Evolutionary conservation across 2,797 vertebrate genomes (phyloP).

Genomic region (Phyllotis vaccarum): DNA sequence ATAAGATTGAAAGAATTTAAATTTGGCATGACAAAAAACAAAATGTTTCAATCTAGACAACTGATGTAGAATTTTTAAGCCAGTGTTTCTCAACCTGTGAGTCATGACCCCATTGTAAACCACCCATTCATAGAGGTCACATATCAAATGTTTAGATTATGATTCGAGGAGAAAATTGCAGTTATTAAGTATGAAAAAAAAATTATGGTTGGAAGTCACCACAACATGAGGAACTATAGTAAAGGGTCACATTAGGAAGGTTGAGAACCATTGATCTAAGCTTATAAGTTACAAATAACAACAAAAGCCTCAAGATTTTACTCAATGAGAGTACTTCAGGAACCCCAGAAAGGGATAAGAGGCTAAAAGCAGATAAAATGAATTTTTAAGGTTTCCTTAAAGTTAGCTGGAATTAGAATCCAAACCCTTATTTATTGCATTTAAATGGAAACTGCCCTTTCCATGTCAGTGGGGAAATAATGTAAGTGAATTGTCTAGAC

Average conservation of each 20-base stretch:
- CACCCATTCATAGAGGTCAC: neutral
- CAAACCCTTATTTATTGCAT: neutral
- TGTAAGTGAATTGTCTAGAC: neutral
- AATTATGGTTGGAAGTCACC: neutral
- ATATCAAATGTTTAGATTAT: neutral
- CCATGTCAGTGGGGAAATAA: neutral
- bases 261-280: neutral
- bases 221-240: neutral
- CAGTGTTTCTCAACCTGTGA: neutral
- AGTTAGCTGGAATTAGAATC: constrained; percentile 32
- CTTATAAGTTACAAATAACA: neutral
- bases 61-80: neutral
- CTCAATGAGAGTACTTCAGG: neutral
- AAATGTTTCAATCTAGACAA: constrained; percentile 11
- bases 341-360: neutral
- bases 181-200: neutral
- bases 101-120: neutral
- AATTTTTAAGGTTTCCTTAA: neutral
- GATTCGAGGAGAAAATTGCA: neutral
- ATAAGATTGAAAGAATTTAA: neutral
- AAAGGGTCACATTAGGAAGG: neutral
- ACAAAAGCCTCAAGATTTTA: constrained; percentile 17
- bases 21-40: constrained; percentile 3
- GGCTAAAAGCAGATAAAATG: constrained; percentile 8
- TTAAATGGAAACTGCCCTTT: neutral